phyloP scores from a whole-genome alignment of 1,140 invertebrate species.

The Diorhabda sublineata region DNA sequence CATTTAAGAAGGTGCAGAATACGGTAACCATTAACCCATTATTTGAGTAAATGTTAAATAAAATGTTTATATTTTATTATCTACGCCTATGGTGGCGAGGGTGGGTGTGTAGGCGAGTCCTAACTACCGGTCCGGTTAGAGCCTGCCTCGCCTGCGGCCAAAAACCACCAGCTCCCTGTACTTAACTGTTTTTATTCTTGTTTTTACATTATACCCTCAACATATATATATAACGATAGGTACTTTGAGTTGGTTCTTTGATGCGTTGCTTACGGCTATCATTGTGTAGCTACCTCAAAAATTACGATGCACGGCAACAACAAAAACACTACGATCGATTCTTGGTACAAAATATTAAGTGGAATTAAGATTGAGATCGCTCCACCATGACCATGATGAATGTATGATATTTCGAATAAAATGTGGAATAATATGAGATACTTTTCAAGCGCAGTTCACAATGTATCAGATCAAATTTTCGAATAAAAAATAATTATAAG shows the following conservation, averaged over 20 bases:
- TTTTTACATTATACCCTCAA: not conserved
- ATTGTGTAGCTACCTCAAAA: slow-evolving; percentile 23
- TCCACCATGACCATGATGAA: not conserved
- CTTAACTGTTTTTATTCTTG: slow-evolving; percentile 17
- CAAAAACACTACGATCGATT: slow-evolving; percentile 15
- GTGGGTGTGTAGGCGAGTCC: slow-evolving; percentile 24
- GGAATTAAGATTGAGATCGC: slow-evolving; percentile 21
- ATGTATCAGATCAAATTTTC: too few species aligned
- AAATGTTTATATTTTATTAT: too few species aligned
- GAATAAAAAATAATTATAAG: too few species aligned
- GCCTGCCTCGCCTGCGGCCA: slow-evolving; percentile 14
- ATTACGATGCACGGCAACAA: slow-evolving; percentile 20
- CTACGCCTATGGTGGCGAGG: slow-evolving; percentile 15
- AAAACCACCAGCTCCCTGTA: slow-evolving; percentile 22
- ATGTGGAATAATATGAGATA: not conserved
- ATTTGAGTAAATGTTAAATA: too few species aligned
- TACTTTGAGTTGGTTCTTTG: slow-evolving; percentile 21
- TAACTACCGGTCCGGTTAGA: slow-evolving; percentile 23
- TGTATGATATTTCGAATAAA: not conserved
- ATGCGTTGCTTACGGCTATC: slow-evolving; percentile 19
- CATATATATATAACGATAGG: slow-evolving; percentile 13
- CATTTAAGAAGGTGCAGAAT: too few species aligned
- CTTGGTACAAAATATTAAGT: slow-evolving; percentile 22
- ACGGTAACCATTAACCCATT: too few species aligned
- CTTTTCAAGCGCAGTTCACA: too few species aligned